Percentiles rank a stretch among this genome's conserved stretches.
These are phyloP conservation scores for Heterodera schachtii DNA, from an alignment of 1,140 invertebrate species.

Conservation along the genomic window DNA sequence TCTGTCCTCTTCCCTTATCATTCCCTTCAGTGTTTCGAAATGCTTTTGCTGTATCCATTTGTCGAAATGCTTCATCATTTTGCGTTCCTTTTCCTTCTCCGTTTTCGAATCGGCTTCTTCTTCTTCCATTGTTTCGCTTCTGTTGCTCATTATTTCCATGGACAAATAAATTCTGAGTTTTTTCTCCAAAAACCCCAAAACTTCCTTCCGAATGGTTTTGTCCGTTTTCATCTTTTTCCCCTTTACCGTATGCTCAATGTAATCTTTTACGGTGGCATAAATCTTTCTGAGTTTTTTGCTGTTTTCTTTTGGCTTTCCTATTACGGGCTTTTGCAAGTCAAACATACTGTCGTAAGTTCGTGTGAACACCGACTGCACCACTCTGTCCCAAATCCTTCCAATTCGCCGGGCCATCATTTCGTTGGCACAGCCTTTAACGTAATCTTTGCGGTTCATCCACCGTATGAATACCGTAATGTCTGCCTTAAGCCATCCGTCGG, in stretches of 20 bases:
- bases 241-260: not conserved
- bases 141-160: not conserved
- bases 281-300: not conserved
- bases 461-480: not conserved
- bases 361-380: not conserved
- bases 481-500: not conserved
- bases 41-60: not conserved
- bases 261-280: not conserved
- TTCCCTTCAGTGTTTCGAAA: not conserved
- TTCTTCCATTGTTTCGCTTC: not conserved
- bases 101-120: not conserved
- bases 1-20: not conserved
- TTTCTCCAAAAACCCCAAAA: not conserved
- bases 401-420: not conserved
- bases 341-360: not conserved
- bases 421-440: not conserved
- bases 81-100: not conserved
- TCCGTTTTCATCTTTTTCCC: not conserved
- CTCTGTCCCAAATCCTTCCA: not conserved
- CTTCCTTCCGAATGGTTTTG: not conserved
- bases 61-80: not conserved
- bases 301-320: not conserved
- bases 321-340: not conserved
- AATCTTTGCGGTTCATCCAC: not conserved
- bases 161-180: not conserved